These are phyloP conservation scores for Piprites chloris DNA, from an alignment of 2,113 vertebrate species.

Conservation along the genomic window DNA sequence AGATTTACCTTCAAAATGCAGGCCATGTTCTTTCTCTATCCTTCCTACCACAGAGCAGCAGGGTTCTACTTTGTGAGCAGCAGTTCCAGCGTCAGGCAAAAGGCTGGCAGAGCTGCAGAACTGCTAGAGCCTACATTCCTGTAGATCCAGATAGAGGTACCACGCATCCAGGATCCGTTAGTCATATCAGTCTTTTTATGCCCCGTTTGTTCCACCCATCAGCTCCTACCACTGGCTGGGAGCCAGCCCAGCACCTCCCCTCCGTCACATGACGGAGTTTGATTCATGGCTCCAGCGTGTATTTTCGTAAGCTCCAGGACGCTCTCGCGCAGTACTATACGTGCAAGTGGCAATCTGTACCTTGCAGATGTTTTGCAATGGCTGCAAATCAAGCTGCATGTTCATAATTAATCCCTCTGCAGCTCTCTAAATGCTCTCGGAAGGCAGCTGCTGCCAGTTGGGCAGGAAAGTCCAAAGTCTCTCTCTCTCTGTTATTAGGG, in stretches of 20 bases:
- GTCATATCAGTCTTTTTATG: conserved; percentile 59
- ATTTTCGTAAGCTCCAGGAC: not conserved
- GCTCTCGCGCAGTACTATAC: fast-evolving
- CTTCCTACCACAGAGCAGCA: conserved; percentile 64
- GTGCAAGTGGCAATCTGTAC: fast-evolving
- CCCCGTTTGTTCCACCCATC: conserved; percentile 67
- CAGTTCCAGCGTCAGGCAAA: conserved; percentile 55
- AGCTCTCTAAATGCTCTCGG: not conserved
- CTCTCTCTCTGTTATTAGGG: not conserved
- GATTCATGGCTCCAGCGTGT: conserved; percentile 39
- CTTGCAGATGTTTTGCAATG: not conserved
- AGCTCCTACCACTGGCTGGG: conserved; percentile 65
- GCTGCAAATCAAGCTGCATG: fast-evolving
- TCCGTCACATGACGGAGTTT: conserved; percentile 60
- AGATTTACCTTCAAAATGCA: conserved; percentile 81
- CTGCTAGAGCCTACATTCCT: conserved; percentile 64
- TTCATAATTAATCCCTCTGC: not conserved
- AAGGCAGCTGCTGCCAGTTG: not conserved
- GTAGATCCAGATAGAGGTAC: conserved; percentile 64
- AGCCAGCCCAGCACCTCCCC: conserved; percentile 61
- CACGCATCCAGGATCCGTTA: conserved; percentile 53
- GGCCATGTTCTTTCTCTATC: conserved; percentile 77
- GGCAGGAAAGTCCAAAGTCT: not conserved
- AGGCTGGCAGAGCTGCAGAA: conserved; percentile 56
- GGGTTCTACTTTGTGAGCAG: conserved; percentile 63